phyloP scores from a whole-genome alignment of 2,888 invertebrate genomes.

The Glaucopsyche alexis region DNA sequence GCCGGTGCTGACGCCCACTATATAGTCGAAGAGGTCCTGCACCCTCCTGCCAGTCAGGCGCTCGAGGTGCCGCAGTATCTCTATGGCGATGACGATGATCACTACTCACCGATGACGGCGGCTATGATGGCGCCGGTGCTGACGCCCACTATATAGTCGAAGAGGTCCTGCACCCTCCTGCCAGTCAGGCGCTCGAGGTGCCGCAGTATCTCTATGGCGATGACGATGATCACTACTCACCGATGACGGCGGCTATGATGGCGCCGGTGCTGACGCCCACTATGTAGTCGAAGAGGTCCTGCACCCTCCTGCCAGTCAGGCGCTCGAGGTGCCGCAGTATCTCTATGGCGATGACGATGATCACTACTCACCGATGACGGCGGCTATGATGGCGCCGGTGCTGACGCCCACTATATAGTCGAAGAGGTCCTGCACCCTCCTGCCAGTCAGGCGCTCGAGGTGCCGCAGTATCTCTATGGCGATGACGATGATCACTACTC shows the following conservation, averaged over 20 bases:
- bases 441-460: constrained; percentile 86
- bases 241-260: constrained; percentile 87
- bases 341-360: constrained; percentile 89
- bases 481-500: too few species aligned
- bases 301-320: constrained; percentile 82
- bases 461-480: constrained; percentile 84
- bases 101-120: too few species aligned
- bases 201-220: not conserved
- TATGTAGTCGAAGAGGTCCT: constrained; percentile 92
- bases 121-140: too few species aligned
- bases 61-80: too few species aligned
- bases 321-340: constrained; percentile 88
- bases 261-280: constrained; percentile 92
- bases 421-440: constrained; percentile 87
- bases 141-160: too few species aligned
- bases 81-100: too few species aligned
- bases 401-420: constrained; percentile 95
- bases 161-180: too few species aligned
- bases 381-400: constrained; percentile 89
- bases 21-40: too few species aligned
- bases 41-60: too few species aligned
- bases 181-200: too few species aligned
- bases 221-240: constrained; percentile 56
- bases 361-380: too few species aligned
- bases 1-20: too few species aligned